Percentiles rank a stretch among this genome's conserved stretches.
Evolutionary conservation across 2,797 vertebrate species (phyloP).

Genomic region (Trachurus trachurus): DNA sequence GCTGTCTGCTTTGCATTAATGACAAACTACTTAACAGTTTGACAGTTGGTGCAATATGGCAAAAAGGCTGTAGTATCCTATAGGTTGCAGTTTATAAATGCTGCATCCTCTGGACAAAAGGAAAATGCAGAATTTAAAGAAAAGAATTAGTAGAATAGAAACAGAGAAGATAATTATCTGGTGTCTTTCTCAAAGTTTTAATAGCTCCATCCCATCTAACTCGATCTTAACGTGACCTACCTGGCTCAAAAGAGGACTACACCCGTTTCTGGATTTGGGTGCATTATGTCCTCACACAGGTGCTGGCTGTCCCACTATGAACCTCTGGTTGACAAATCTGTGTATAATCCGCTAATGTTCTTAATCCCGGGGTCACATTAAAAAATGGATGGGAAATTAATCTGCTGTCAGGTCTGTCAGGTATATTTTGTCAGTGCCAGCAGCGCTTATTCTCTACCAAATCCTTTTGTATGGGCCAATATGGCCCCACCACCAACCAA

Average conservation of each 20-base stretch:
- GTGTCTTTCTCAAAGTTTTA: constrained; percentile 13
- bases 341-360: constrained; percentile 82
- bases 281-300: constrained; percentile 75
- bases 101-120: background rate
- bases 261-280: constrained; percentile 47
- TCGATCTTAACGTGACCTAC: constrained; percentile 27
- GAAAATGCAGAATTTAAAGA: constrained; percentile 14
- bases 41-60: constrained; percentile 55
- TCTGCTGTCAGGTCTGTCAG: constrained; percentile 82
- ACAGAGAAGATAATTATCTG: constrained; percentile 7
- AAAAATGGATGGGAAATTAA: constrained; percentile 85
- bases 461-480: constrained; percentile 65
- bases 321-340: constrained; percentile 78
- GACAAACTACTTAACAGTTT: constrained; percentile 53
- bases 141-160: constrained; percentile 21
- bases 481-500: constrained; percentile 43
- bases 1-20: constrained; percentile 59
- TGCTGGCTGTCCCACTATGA: constrained; percentile 73
- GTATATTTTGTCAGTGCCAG: constrained; percentile 74
- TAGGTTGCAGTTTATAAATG: constrained; percentile 13
- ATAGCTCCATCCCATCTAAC: constrained; percentile 21
- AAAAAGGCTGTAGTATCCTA: constrained; percentile 15
- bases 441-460: constrained; percentile 73
- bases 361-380: constrained; percentile 84
- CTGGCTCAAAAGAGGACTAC: constrained; percentile 47